Base-by-base conservation (phyloP, 2,113 vertebrate genomes). In the Mirza zaza region DNA sequence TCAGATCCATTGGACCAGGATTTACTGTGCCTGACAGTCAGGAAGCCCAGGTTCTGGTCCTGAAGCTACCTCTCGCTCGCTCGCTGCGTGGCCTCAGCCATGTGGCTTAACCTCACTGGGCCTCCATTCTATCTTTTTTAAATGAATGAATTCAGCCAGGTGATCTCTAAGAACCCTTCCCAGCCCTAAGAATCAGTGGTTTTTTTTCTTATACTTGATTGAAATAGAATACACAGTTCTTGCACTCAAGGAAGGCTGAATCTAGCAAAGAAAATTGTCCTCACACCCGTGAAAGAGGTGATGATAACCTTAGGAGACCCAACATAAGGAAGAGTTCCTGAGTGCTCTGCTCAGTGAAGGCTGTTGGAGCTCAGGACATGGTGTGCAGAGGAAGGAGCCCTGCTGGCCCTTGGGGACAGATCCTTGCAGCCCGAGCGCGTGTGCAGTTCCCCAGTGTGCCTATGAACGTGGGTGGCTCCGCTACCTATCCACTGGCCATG, bases 381-480 rank as follows among this genome's bases (percentile, higher is more conserved):
- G 84, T 6, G 57, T 29, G 14, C 71, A 23, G 39, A 27, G 67
- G 20, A 42, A 57, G 42, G 61, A 11, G 8, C 8, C 2, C 9
- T 6, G 21, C 25, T 42, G 57, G 23, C 34, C 85, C 23, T 21
- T 6, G 80, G 27, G 36, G 11, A 10, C 67, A 29, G 4, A 29
- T 11, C 8, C 21, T 2, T 8, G 2, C n/a, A 50, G 8, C 6
- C 34, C 45, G 0, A 2, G 29, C 18, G 4, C n/a, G 36, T 63
- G 15, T 48, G 63, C n/a, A 1, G 34, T 48, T 39, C 59, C 20
- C 27, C 82, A 63, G 1, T 20, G 4, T 67, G 65, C 52, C 13
- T 27, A 57, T 5, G 11, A 61, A 29, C 0, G 0, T 2, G 2
- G 50, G 57, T 67, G 4, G 13, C 70, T 34, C 32, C 88, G 45